Conservation (phyloP, 2,888 invertebrate species). For the Thereva nobilitata region DNA sequence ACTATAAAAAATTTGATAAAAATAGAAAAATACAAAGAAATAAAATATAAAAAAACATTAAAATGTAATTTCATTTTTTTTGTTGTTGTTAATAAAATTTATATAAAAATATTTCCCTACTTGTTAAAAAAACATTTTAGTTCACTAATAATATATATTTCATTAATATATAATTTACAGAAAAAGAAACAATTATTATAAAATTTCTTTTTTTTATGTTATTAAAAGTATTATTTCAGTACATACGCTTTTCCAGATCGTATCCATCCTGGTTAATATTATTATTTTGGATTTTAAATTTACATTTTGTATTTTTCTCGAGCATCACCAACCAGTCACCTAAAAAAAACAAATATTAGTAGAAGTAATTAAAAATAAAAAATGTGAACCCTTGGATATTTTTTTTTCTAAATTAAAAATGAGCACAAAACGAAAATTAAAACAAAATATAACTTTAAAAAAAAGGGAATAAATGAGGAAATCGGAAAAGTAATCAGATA, state of each 20-base stretch:
- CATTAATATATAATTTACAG: background rate
- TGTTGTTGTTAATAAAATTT: too few relatives aligned
- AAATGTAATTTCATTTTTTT: too few relatives aligned
- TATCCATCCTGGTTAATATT: background rate
- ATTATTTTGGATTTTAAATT: background rate
- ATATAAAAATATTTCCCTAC: too few relatives aligned
- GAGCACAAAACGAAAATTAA: background rate
- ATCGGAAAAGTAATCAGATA: conserved; percentile 7
- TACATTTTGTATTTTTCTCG: background rate
- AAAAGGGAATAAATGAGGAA: conserved; percentile 12
- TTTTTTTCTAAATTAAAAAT: background rate
- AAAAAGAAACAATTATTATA: background rate
- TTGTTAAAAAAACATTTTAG: too few relatives aligned
- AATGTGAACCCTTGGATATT: background rate
- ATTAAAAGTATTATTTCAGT: too few relatives aligned
- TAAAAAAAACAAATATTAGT: conserved; percentile 34
- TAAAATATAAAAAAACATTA: too few relatives aligned
- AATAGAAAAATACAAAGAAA: too few relatives aligned
- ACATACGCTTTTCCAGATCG: background rate
- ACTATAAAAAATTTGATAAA: too few relatives aligned
- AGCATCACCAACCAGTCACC: conserved; percentile 23
- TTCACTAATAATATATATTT: background rate
- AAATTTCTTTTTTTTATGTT: too few relatives aligned
- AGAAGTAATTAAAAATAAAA: conserved; percentile 10
- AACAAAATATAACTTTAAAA: conserved; percentile 1